Percentiles rank a stretch among this genome's conserved stretches.
Conservation (phyloP, 2,888 invertebrate species). For the Scaptomyza caliginosa region DNA sequence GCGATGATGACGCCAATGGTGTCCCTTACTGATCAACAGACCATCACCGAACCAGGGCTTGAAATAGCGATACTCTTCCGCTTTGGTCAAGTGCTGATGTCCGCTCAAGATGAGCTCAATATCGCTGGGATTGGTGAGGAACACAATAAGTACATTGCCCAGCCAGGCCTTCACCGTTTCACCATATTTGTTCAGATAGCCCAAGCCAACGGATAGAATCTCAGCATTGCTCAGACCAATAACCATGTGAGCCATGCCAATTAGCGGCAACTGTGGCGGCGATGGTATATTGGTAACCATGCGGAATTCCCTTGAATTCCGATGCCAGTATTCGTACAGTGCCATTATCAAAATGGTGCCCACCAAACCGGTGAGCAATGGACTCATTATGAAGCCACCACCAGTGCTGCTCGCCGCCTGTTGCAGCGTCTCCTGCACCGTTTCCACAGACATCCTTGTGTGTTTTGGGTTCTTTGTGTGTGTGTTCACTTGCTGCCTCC, state of each 20-base stretch:
- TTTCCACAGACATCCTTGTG: constrained; percentile 71
- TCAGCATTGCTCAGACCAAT: constrained; percentile 86
- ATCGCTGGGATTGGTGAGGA: constrained; percentile 88
- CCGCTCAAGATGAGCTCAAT: constrained; percentile 90
- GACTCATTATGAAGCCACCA: constrained; percentile 52
- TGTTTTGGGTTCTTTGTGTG: background rate
- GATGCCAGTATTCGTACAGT: constrained; percentile 84
- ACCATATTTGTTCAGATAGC: constrained; percentile 83
- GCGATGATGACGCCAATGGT: constrained; percentile 92
- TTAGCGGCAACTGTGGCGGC: constrained; percentile 87
- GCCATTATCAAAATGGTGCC: constrained; percentile 66
- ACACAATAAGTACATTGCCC: constrained; percentile 88
- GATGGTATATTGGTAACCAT: constrained; percentile 89
- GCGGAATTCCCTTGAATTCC: constrained; percentile 85
- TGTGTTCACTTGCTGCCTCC: background rate
- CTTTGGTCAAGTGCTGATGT: constrained; percentile 90
- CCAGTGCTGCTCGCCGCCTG: constrained; percentile 43
- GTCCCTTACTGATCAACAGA: constrained; percentile 90
- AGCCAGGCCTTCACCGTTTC: constrained; percentile 91
- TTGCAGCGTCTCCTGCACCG: constrained; percentile 68
- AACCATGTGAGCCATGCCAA: constrained; percentile 89
- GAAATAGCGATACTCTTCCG: constrained; percentile 90
- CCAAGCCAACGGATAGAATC: constrained; percentile 65
- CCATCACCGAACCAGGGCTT: constrained; percentile 93
- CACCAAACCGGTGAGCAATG: constrained; percentile 70